Percentiles rank a stretch among this genome's conserved stretches.
Conservation (phyloP, 2,113 vertebrate genomes). For the Poeciliopsis prolifica region DNA sequence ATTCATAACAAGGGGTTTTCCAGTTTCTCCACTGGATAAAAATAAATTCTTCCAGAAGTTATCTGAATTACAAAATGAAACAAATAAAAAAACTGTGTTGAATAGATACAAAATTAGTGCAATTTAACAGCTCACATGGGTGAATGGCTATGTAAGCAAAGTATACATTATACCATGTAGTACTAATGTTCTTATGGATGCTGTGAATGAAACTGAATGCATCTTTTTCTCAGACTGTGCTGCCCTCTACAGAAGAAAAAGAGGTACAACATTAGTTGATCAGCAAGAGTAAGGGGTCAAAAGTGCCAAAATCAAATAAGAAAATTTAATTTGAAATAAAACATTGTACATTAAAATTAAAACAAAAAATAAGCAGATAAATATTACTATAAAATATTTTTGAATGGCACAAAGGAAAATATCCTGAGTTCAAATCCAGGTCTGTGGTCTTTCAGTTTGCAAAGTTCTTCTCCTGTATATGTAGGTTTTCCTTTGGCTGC, state of each 20-base stretch:
- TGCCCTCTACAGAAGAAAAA: slow-evolving; percentile 60
- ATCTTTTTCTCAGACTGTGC: slow-evolving; percentile 29
- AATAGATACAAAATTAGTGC: not conserved
- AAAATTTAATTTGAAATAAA: not conserved
- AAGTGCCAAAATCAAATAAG: not conserved
- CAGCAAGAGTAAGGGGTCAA: not conserved
- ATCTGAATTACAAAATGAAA: not conserved
- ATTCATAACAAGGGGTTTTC: slow-evolving; percentile 32
- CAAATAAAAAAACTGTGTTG: not conserved
- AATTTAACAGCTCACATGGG: not conserved
- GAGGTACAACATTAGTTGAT: slow-evolving; percentile 31
- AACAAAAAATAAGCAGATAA: no score
- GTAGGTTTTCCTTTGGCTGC: no score
- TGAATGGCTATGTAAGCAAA: not conserved
- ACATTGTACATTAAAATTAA: not conserved
- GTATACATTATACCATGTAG: not conserved
- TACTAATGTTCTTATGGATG: not conserved
- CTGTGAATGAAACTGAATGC: slow-evolving; percentile 12
- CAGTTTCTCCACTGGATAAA: slow-evolving; percentile 15
- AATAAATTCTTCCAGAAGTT: not conserved
- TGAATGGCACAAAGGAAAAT: no score
- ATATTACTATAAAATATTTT: no score
- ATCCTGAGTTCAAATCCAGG: no score
- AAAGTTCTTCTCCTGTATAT: no score
- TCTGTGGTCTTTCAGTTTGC: no score